A percentile compares a stretch with the other conserved stretches of the same genome.
Conservation (phyloP, 2,888 invertebrate genomes). For the Epistrophe eligans region DNA sequence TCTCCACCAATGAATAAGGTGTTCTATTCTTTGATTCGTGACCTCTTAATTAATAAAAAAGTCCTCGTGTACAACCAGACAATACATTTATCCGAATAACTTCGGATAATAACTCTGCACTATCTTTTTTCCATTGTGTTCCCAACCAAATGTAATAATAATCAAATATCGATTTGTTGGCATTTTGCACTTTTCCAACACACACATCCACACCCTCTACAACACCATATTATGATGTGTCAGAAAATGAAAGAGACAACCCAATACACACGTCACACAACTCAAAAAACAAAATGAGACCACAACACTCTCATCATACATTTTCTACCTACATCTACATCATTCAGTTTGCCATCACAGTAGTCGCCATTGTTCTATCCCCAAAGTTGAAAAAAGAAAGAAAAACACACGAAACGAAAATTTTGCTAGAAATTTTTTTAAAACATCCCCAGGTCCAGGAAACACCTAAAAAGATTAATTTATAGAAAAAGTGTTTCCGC, state of each 20-base stretch:
- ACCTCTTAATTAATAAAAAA: not conserved
- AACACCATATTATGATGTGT: slow-evolving; percentile 55
- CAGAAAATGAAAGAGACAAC: slow-evolving; percentile 68
- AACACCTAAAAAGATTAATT: slow-evolving; percentile 74
- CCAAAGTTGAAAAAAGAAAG: slow-evolving; percentile 59
- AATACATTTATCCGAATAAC: not conserved
- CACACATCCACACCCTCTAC: slow-evolving; percentile 14
- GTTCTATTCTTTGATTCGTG: no score
- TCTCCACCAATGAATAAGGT: no score
- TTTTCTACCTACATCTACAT: slow-evolving; percentile 71
- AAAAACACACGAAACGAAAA: slow-evolving; percentile 54
- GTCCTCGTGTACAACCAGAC: not conserved
- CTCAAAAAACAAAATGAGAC: slow-evolving; percentile 38
- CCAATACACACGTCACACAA: slow-evolving; percentile 1
- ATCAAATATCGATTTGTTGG: slow-evolving; percentile 60
- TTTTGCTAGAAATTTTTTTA: slow-evolving; percentile 75
- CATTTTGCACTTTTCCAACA: slow-evolving; percentile 41
- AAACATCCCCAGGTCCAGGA: slow-evolving; percentile 61
- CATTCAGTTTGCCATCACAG: slow-evolving; percentile 18
- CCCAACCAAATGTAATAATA: slow-evolving; percentile 33
- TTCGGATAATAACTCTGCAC: slow-evolving; percentile 28
- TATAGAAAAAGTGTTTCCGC: slow-evolving; percentile 66
- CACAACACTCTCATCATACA: slow-evolving; percentile 42
- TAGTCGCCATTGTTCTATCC: slow-evolving; percentile 78
- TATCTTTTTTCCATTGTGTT: slow-evolving; percentile 10